Evolutionary conservation across 2,113 vertebrate genomes (phyloP).

Genomic region (Telmatochromis sp.): DNA sequence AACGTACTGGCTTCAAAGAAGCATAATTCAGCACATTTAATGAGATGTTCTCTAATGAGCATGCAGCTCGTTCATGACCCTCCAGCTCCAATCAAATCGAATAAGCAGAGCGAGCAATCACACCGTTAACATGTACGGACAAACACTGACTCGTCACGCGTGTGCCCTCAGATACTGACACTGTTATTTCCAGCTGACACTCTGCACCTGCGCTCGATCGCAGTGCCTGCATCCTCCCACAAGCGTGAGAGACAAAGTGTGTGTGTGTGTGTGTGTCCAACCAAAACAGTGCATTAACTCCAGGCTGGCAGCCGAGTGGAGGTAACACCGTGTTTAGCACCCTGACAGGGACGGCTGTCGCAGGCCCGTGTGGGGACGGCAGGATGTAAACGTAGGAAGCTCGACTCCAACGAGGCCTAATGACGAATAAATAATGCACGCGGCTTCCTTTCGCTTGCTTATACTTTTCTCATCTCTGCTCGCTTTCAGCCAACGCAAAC

Average conservation of each 20-base stretch:
- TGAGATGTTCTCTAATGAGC: neutral
- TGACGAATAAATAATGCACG: constrained; percentile 27
- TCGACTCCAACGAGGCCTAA: neutral
- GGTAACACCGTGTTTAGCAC: neutral
- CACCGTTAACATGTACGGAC: neutral
- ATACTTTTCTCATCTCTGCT: neutral
- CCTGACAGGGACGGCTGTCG: neutral
- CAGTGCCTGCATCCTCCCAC: neutral
- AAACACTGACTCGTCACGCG: neutral
- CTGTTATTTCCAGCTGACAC: constrained; percentile 4
- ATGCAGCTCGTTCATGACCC: neutral
- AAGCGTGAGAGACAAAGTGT: neutral
- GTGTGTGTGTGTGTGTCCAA: neutral
- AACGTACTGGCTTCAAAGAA: neutral
- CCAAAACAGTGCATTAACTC: neutral
- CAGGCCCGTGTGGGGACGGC: neutral
- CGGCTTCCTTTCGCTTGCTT: neutral
- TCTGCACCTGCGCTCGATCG: constrained; percentile 11
- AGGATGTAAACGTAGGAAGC: neutral
- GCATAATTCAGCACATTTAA: neutral
- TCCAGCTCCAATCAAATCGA: neutral
- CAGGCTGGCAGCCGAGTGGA: neutral
- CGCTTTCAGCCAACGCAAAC: neutral
- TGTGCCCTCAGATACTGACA: neutral
- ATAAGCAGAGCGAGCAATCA: neutral